Base-by-base conservation (phyloP, 2,113 vertebrate species). In the Perccottus glenii region DNA sequence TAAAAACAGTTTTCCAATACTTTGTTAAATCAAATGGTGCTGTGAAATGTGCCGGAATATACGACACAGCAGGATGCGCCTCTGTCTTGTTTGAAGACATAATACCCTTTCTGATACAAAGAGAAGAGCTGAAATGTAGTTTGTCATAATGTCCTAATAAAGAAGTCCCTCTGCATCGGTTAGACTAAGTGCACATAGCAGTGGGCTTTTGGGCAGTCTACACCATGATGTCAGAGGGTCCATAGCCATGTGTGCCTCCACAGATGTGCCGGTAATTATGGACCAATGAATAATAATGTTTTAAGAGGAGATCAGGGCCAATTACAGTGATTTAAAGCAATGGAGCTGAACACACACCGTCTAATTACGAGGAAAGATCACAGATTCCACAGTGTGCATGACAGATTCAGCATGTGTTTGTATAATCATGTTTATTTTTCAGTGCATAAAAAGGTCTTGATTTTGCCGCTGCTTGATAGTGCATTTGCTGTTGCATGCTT, bases 251-350 rank as follows among this genome's bases (percentile, higher is more conserved):
- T 84, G 81, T 61, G 80, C 73, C 67, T 48, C 60, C 71, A 50
- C 90, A 90, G 90, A 90, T 91, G 88, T 88, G 82, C 85, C 75
- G 86, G 85, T 91, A 91, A 91, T 90, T 87, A 85, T 12, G 33
- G 87, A 62, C 81, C 82, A 49, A 83, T 85, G 81, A 86, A 90
- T 85, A 70, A 83, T 80, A 78, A 85, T 88, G 78, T 84, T 87
- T 89, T 90, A 84, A 90, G 83, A 80, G 80, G 86, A 89, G 77
- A 90, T 89, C 79, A 83, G 73, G 75, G 82, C 50, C 83, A 88
- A 91, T 91, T 87, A 90, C 77, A 81, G 86, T 90, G 78, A 91
- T 91, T 89, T 83, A 83, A 87, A 81, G 83, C 86, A 78, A 76
- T 16, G 55, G 67, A 73, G 73, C 77, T 35, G 67, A 88, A 73